Conservation (phyloP, 92 coral and sea anemone genomes). For the Blastomussa wellsi region DNA sequence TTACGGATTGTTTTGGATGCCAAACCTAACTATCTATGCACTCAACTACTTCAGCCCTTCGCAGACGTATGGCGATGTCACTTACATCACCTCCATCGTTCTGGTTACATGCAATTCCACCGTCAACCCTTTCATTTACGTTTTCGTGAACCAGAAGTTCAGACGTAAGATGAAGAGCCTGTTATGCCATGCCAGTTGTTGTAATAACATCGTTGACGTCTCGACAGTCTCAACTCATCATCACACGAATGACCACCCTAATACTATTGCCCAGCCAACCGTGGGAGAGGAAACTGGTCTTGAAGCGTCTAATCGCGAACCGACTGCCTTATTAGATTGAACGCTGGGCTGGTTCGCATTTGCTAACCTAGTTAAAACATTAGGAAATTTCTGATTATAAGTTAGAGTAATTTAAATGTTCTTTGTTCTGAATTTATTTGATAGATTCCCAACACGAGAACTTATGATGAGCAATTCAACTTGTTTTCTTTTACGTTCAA, state of each 20-base stretch:
- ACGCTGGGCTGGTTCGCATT: background rate
- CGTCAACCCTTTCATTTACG: slow-evolving; percentile 70
- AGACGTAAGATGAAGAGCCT: slow-evolving; percentile 37
- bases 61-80: slow-evolving; percentile 49
- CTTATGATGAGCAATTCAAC: background rate
- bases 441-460: background rate
- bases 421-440: background rate
- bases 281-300: background rate
- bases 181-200: slow-evolving; percentile 22
- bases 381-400: background rate
- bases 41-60: slow-evolving; percentile 58
- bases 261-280: slow-evolving; percentile 3
- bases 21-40: slow-evolving; percentile 59
- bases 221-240: background rate
- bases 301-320: background rate
- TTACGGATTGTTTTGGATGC: slow-evolving; percentile 68
- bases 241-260: background rate
- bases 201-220: slow-evolving; percentile 19
- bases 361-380: background rate
- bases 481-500: background rate
- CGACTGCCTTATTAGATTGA: background rate
- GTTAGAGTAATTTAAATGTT: background rate
- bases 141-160: slow-evolving; percentile 55
- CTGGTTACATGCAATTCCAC: slow-evolving; percentile 70
- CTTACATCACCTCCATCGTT: slow-evolving; percentile 63